These are phyloP conservation scores for Brachyhypopomus gauderio DNA, from an alignment of 2,113 vertebrate genomes.

Conservation along the genomic window DNA sequence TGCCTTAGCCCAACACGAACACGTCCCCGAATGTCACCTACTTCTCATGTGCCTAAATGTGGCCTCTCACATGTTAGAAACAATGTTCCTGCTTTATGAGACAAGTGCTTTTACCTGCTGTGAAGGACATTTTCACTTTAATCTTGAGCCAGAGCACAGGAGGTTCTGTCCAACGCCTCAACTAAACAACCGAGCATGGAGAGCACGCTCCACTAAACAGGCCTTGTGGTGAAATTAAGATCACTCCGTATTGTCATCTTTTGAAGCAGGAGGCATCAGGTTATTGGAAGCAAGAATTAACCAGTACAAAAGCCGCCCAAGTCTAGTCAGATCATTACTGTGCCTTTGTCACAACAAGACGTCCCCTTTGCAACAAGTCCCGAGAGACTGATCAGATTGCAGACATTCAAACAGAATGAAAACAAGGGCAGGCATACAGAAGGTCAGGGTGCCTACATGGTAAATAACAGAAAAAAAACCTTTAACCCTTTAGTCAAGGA, in stretches of 20 bases:
- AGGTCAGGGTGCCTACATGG: slow-evolving; percentile 36
- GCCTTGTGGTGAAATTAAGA: slow-evolving; percentile 10
- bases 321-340: background rate
- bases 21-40: background rate
- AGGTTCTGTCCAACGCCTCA: background rate
- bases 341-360: slow-evolving; percentile 29
- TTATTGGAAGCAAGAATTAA: background rate
- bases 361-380: slow-evolving; percentile 29
- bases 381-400: slow-evolving; percentile 46
- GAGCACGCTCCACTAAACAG: slow-evolving; percentile 8
- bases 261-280: slow-evolving; percentile 5
- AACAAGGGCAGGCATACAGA: slow-evolving; percentile 39
- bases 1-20: background rate
- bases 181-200: background rate
- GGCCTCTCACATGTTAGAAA: background rate
- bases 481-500: background rate
- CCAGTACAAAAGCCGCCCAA: background rate
- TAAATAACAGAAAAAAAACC: slow-evolving; percentile 18
- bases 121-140: background rate
- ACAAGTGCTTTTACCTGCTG: background rate
- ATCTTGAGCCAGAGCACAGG: background rate
- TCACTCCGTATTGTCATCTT: slow-evolving; percentile 2
- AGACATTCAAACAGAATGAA: slow-evolving; percentile 41
- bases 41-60: background rate
- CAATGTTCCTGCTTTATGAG: background rate